These are phyloP conservation scores for Polyommatus iphigenia DNA, from an alignment of 2,888 invertebrate genomes.

Conservation along the genomic window DNA sequence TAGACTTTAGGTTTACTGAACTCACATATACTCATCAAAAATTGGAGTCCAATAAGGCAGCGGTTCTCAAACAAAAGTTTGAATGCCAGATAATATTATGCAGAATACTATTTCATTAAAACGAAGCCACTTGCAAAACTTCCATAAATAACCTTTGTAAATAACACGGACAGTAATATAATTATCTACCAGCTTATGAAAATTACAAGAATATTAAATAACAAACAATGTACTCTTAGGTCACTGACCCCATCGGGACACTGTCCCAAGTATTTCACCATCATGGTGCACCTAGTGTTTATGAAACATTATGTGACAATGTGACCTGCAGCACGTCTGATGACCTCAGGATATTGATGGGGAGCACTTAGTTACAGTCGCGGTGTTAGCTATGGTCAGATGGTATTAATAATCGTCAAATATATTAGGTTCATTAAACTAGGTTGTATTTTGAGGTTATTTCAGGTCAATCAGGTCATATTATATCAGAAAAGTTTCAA, in stretches of 20 bases:
- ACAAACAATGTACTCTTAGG: neutral
- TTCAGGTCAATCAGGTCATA: no score
- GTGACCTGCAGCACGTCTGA: constrained; percentile 48
- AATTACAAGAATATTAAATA: neutral
- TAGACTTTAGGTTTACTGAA: no score
- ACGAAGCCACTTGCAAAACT: no score
- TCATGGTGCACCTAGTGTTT: constrained; percentile 19
- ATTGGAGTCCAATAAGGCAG: no score
- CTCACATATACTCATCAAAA: no score
- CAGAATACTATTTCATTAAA: no score
- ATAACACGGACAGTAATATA: no score
- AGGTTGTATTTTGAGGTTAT: no score
- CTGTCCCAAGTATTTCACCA: neutral
- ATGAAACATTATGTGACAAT: constrained; percentile 61
- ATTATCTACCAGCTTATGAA: neutral
- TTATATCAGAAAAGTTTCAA: no score
- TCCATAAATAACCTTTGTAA: no score
- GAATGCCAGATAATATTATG: no score
- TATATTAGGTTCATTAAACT: neutral
- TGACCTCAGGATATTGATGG: constrained; percentile 12
- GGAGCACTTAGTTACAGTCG: neutral
- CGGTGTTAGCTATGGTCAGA: neutral
- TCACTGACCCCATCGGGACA: neutral
- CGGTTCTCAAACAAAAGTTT: no score
- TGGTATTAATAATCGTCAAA: neutral